A percentile compares a stretch with the other conserved stretches of the same genome.
Evolutionary conservation across 2,797 vertebrate species (phyloP).

Genomic region (Urosaurus nigricauda): DNA sequence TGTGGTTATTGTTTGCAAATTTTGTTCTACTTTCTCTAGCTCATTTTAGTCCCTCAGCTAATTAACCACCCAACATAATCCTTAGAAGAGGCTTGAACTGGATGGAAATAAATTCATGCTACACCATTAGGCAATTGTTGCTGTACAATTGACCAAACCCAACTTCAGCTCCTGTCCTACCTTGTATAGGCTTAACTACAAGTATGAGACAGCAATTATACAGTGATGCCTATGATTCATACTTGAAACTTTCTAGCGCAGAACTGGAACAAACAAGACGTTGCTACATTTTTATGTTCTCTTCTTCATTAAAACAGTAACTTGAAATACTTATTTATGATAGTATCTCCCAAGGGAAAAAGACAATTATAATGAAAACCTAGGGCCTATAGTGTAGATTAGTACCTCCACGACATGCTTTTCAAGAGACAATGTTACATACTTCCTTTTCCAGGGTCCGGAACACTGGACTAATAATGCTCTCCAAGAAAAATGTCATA

Average conservation of each 20-base stretch:
- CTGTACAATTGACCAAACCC: background rate
- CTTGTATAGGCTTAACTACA: background rate
- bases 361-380: background rate
- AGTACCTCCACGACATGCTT: background rate
- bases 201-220: background rate
- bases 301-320: slow-evolving; percentile 7
- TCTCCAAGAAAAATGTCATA: slow-evolving; percentile 94
- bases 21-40: background rate
- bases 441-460: slow-evolving; percentile 90
- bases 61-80: slow-evolving; percentile 13
- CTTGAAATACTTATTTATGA: background rate
- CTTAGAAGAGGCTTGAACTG: background rate
- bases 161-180: background rate
- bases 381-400: background rate
- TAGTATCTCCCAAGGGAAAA: slow-evolving; percentile 10
- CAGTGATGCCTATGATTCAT: background rate
- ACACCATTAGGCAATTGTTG: background rate
- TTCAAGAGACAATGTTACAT: slow-evolving; percentile 61
- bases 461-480: slow-evolving; percentile 88
- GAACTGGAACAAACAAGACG: slow-evolving; percentile 22
- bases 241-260: background rate
- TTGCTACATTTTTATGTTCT: background rate
- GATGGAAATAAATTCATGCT: background rate
- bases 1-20: background rate
- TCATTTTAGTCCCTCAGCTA: slow-evolving; percentile 8